A percentile compares a stretch with the other conserved stretches of the same genome.
These are phyloP conservation scores for Aspidoscelis tigris DNA, from an alignment of 2,113 vertebrate species.

Conservation along the genomic window DNA sequence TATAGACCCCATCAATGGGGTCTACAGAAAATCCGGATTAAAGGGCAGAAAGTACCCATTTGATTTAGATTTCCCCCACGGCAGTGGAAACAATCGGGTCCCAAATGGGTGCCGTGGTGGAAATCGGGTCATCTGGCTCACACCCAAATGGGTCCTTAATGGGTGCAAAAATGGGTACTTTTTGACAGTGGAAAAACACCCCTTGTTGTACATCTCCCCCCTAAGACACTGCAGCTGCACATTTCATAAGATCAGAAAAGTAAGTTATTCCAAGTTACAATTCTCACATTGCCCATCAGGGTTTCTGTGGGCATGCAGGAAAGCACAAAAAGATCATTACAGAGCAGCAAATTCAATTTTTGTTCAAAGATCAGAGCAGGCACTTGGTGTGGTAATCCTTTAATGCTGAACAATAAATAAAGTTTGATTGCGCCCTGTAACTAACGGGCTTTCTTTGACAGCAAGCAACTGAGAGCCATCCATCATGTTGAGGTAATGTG, in stretches of 20 bases:
- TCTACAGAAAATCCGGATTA: too few relatives aligned
- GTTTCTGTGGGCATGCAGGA: not conserved
- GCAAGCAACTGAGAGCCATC: not conserved
- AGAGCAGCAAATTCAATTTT: not conserved
- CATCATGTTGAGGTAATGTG: not conserved
- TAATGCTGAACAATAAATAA: constrained; percentile 11
- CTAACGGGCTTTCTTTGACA: constrained; percentile 13
- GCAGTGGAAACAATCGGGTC: too few relatives aligned
- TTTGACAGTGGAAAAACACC: too few relatives aligned
- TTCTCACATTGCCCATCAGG: not conserved
- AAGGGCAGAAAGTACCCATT: too few relatives aligned
- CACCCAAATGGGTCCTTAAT: too few relatives aligned
- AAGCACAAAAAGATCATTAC: not conserved
- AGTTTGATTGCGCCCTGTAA: not conserved
- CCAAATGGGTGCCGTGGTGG: too few relatives aligned
- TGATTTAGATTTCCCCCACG: too few relatives aligned
- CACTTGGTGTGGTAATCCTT: not conserved
- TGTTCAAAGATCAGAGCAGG: not conserved
- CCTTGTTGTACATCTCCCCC: too few relatives aligned
- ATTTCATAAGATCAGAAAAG: not conserved
- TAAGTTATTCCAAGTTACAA: not conserved
- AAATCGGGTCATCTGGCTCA: too few relatives aligned
- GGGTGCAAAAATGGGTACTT: too few relatives aligned
- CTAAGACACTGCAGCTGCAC: not conserved
- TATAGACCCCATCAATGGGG: too few relatives aligned